Evolutionary conservation across 2,113 vertebrate genomes (phyloP).

Genomic region (Uria lomvia): DNA sequence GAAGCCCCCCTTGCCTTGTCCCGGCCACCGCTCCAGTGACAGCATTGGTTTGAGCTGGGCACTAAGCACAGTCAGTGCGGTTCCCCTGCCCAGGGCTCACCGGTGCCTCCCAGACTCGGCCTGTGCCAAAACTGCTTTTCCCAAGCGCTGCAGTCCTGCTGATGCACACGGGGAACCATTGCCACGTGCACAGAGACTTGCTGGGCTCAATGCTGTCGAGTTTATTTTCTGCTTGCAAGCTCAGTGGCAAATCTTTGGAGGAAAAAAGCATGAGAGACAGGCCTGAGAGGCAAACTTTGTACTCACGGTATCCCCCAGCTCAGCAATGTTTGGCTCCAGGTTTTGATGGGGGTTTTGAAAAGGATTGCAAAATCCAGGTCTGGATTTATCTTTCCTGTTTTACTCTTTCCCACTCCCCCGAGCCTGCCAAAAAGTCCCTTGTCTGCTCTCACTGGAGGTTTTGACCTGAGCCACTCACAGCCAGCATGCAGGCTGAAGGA

Average conservation of each 20-base stretch:
- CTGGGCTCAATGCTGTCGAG: not conserved
- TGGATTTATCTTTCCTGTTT: not conserved
- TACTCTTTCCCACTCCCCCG: not conserved
- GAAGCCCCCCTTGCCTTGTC: not conserved
- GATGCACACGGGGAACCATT: not conserved
- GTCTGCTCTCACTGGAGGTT: not conserved
- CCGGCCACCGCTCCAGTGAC: not conserved
- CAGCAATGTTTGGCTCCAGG: not conserved
- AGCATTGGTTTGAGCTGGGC: not conserved
- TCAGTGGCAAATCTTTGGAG: not conserved
- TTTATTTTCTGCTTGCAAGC: not conserved
- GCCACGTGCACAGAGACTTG: not conserved
- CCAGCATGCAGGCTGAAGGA: not conserved
- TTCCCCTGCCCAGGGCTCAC: not conserved
- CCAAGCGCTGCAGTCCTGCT: not conserved
- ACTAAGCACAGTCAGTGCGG: fast-evolving
- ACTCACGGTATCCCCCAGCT: not conserved
- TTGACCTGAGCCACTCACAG: not conserved
- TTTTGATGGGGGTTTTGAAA: not conserved
- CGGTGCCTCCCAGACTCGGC: not conserved
- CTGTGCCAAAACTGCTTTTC: not conserved
- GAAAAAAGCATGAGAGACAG: not conserved
- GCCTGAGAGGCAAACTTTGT: not conserved
- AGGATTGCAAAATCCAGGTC: not conserved
- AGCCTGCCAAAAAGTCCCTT: not conserved